These are phyloP conservation scores for Eleutherodactylus coqui DNA, from an alignment of 2,797 vertebrate species.

Conservation along the genomic window DNA sequence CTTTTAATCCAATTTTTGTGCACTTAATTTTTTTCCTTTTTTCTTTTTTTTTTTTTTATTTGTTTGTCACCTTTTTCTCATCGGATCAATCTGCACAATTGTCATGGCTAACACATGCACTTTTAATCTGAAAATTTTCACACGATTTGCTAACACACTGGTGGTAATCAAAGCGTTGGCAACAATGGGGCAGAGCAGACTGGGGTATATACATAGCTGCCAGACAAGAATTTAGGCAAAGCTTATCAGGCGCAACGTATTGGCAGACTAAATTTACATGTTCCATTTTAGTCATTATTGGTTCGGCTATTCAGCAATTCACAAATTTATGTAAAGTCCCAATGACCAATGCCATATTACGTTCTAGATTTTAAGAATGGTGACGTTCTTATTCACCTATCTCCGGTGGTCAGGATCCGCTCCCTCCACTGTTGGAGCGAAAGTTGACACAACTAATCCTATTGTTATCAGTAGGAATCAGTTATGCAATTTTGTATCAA, in stretches of 20 bases:
- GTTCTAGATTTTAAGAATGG: not conserved
- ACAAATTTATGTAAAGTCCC: not conserved
- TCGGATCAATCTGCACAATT: constrained; percentile 47
- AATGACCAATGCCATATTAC: not conserved
- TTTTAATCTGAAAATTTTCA: constrained; percentile 11
- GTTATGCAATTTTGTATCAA: not conserved
- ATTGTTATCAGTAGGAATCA: not conserved
- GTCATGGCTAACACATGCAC: constrained; percentile 55
- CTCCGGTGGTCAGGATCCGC: not conserved
- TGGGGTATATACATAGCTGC: constrained; percentile 22
- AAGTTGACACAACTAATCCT: not conserved
- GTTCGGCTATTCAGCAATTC: not conserved
- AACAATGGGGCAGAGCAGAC: not conserved
- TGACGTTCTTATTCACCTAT: not conserved
- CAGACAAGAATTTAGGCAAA: not conserved
- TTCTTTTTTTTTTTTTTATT: constrained; percentile 1
- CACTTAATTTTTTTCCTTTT: constrained; percentile 36
- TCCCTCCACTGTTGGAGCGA: too few relatives aligned
- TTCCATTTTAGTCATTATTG: not conserved
- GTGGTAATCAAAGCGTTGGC: constrained; percentile 4
- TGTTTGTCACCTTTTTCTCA: constrained; percentile 34
- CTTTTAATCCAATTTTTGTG: constrained; percentile 19
- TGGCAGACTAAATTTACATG: not conserved
- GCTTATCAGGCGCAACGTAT: not conserved
- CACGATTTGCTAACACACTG: constrained; percentile 35